Evolutionary conservation across 2,888 invertebrate species (phyloP), one percentile per base, ranked within the genome.

Genomic region (Macrophya annulata): DNA sequence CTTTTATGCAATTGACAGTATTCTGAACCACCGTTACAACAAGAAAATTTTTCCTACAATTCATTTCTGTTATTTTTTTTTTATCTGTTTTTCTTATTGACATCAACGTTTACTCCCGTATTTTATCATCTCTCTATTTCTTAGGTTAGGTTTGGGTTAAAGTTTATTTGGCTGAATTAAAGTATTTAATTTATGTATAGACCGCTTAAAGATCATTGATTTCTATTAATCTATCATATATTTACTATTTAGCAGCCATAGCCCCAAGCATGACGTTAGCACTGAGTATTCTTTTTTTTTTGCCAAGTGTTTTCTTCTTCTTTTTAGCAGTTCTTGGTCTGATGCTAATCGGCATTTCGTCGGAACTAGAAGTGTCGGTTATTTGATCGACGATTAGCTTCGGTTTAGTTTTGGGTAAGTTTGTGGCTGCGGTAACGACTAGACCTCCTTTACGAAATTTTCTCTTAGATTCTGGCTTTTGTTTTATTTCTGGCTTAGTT

Each of bases 381-480:
- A 83, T 87, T 8, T 88, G 87, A 84, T 90, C 89, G 17, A 85
- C 72, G 4, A 86, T 77, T 25, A 84, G 79, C 81, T 84, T 89
- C 89, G 55, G 77, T 84, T 85, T 90, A 25, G 85, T 82, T 65
- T 90, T 90, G 12, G 88, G 85, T 6, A 89, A 86, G 59, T 86
- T 88, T 15, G 88, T 85, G 21, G 88, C 88, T 12, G 96, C 95
- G 15, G 96, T 95, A 45, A 96, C 95, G 0, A 96, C 95, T 86
- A 95, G 93, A 31, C 95, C 95, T 86, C 95, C 94, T 88, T 95
- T 95, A 89, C 95, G 95, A 89, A 96, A 96, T 86, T 94, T 94
- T 85, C 92, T 77, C 89, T 89, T 86, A 6, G 89, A 83, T 81
- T 88, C 88, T 3, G 85, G 71, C 65, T 88, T 88, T 12, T 59